Evolutionary conservation across 2,888 invertebrate genomes (phyloP), one percentile per base, ranked within the genome.

Genomic region (Schrankia costaestrigalis): DNA sequence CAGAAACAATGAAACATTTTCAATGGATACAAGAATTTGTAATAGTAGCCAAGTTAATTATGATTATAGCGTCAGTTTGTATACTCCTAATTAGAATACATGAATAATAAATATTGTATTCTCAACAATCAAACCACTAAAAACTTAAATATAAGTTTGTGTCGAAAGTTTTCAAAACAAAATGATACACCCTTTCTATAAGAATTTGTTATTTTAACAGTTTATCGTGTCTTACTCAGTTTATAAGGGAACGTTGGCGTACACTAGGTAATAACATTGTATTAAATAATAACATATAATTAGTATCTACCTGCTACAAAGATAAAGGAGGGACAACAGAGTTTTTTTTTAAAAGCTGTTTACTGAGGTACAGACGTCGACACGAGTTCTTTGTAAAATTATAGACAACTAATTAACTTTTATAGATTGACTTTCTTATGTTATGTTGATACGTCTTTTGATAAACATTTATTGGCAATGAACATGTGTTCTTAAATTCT

Each of bases 271-370:
- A 82, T 82, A 77, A 81, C 80, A 78, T 78, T 78, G 80, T 79
- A 80, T 80, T 77, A 78, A 77, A 82, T 82, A 85, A 85, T 84
- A 81, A 83, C 77, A 77, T 82, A 78, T 82, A 84, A 85, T 85
- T 85, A 84, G 76, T 78, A 77, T 71, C 69, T 80, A 77, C 81
- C 73, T 74, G 80, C 74, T 67, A 69, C 78, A 72, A 77, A 83
- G 83, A 83, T 81, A 82, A 80, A 74, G 70, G 63, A 77, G 73
- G 73, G 80, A 78, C 79, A 75, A 74, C 73, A 72, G 58, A 75
- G 78, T 81, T 81, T 79, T 81, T 81, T 79, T 54, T 81, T 78
- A 80, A 82, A 85, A 77, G 79, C 78, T 82, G 83, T 83, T 84
- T 84, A 81, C 77, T 81, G 77, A 58, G 54, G 73, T 79, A 82